Conservation (phyloP, 2,888 invertebrate species). For the Drosophila testacea region DNA sequence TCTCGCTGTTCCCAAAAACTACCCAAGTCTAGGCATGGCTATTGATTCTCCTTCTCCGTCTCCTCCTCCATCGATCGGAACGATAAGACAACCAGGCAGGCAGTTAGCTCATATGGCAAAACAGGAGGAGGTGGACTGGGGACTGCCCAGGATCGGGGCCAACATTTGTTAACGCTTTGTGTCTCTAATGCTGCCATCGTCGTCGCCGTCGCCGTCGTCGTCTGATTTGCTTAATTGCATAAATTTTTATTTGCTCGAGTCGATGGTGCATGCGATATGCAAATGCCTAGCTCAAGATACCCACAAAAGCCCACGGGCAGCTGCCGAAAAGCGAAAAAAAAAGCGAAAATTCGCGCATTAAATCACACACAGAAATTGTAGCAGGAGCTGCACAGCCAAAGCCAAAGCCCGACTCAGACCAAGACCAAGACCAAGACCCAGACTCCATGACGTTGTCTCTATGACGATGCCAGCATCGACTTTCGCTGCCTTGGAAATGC, state of each 20-base stretch:
- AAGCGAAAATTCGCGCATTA: constrained; percentile 72
- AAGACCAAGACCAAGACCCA: constrained; percentile 42
- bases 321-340: constrained; percentile 42
- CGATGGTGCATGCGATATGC: constrained; percentile 79
- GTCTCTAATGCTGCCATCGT: constrained; percentile 27
- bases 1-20: constrained; percentile 16
- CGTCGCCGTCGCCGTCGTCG: constrained; percentile 46
- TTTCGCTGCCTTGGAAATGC: constrained; percentile 62
- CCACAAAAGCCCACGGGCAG: constrained; percentile 44
- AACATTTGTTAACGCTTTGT: constrained; percentile 50
- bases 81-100: constrained; percentile 16
- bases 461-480: constrained; percentile 38
- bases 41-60: constrained; percentile 18
- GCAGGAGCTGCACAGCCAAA: constrained; percentile 38
- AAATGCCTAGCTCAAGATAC: constrained; percentile 49
- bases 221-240: constrained; percentile 80
- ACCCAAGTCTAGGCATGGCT: constrained; percentile 1
- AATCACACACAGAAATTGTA: constrained; percentile 77
- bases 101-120: constrained; percentile 12
- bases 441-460: constrained; percentile 28
- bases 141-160: constrained; percentile 44
- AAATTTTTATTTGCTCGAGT: constrained; percentile 77
- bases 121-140: constrained; percentile 9
- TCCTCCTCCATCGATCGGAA: constrained; percentile 2
- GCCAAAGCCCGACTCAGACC: constrained; percentile 5